phyloP scores from a whole-genome alignment of 1,140 invertebrate genomes.

The Cyclina sinensis region DNA sequence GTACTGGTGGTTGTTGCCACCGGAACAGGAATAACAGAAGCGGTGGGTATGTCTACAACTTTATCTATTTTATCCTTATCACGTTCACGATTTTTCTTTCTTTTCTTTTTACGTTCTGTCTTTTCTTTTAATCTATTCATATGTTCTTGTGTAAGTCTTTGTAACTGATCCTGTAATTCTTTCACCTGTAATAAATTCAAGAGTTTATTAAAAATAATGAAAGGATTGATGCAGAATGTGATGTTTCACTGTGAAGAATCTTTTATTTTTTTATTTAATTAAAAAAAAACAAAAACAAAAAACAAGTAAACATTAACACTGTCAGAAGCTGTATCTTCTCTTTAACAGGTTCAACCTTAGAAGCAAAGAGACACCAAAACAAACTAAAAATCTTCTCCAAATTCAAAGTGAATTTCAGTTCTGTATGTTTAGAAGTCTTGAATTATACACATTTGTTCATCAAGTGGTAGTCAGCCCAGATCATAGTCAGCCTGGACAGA shows the following conservation, averaged over 20 bases:
- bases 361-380: no score
- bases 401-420: no score
- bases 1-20: constrained; percentile 76
- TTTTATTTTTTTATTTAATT: no score
- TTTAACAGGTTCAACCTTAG: no score
- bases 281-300: no score
- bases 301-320: no score
- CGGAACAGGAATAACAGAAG: constrained; percentile 76
- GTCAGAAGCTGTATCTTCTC: no score
- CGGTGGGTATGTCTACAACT: constrained; percentile 75
- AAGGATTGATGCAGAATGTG: no score
- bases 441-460: background rate
- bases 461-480: constrained; percentile 43
- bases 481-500: constrained; percentile 54
- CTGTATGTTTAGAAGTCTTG: background rate
- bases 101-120: constrained; percentile 89
- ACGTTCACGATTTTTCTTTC: constrained; percentile 80
- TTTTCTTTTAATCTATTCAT: constrained; percentile 88
- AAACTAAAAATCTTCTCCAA: no score
- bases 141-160: constrained; percentile 85
- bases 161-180: constrained; percentile 85
- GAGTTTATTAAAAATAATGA: no score
- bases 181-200: constrained; percentile 84
- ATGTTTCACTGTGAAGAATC: no score
- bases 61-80: constrained; percentile 81